A percentile compares a stretch with the other conserved stretches of the same genome.
These are phyloP conservation scores for Macrosteles quadrilineatus DNA, from an alignment of 1,140 invertebrate genomes.

Conservation along the genomic window DNA sequence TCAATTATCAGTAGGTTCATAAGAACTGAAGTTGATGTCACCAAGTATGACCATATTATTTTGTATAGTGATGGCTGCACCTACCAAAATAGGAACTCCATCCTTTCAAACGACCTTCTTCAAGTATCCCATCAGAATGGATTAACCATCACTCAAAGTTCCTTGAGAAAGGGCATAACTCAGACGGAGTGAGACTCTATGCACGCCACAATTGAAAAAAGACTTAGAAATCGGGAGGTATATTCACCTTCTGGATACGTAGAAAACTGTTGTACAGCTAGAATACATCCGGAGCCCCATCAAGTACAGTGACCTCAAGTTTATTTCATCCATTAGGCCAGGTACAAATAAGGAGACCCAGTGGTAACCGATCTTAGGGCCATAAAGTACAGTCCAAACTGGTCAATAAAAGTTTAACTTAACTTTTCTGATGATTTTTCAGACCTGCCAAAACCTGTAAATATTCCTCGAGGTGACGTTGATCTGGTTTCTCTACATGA, in stretches of 20 bases:
- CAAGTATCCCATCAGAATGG: neutral
- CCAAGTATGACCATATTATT: too few species aligned
- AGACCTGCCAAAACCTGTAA: slow-evolving; percentile 18
- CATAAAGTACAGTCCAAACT: slow-evolving; percentile 44
- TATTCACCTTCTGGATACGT: neutral
- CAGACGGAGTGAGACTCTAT: neutral
- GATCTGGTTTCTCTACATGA: neutral
- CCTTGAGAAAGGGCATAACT: too few species aligned
- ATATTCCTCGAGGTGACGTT: neutral
- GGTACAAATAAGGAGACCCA: slow-evolving; percentile 42
- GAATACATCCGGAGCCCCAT: neutral
- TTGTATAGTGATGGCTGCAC: too few species aligned
- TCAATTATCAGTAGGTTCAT: slow-evolving; percentile 32
- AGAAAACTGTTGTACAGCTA: neutral
- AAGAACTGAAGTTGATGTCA: too few species aligned
- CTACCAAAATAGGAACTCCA: too few species aligned
- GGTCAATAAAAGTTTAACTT: slow-evolving; percentile 43
- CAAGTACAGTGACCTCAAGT: slow-evolving; percentile 39
- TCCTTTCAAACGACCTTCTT: neutral
- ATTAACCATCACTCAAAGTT: slow-evolving; percentile 10
- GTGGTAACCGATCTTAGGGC: slow-evolving; percentile 43
- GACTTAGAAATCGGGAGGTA: neutral
- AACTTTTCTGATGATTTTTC: slow-evolving; percentile 38
- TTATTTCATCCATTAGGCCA: slow-evolving; percentile 46
- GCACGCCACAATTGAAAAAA: neutral